Evolutionary conservation across 2,797 vertebrate species (phyloP), one percentile per base, ranked within the genome.

Genomic region (Pampus argenteus): DNA sequence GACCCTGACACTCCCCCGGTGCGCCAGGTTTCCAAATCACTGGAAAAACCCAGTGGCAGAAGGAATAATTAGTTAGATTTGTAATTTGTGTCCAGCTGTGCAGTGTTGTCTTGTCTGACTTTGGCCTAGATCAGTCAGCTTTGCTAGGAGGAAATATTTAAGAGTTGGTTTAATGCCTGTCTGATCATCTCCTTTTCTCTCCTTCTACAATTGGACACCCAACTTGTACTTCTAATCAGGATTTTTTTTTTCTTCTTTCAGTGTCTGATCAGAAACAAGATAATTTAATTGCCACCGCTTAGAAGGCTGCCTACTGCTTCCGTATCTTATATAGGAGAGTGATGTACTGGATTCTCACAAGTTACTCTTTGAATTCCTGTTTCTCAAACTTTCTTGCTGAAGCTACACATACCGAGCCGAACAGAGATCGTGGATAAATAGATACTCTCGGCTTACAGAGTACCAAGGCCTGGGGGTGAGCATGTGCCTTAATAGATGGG

Each of bases 401-500:
- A 85, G 82, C 75, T 50, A 65, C 66, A 78, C 44, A 76, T 63
- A 56, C 25, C 0, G 14, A 72, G 50, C n/a, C 6, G 5, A 76
- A 60, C 49, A 66, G 65, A 81, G 56, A 63, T 82, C 3, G 10
- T 29, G 66, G 81, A 84, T 78, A 71, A 84, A 74, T 58, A 78
- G 55, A 72, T 84, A 62, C 79, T 70, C 72, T 79, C 67, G 70
- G 49, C 23, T 72, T 52, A 55, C 52, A 67, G 62, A 65, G 65
- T 62, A 49, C 49, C 1, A 2, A 22, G 44, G 66, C 78, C 78
- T 0, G 18, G 47, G 71, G 79, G 55, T 60, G 72, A 73, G 47
- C 51, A 57, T 78, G 76, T 63, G 82, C 56, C 50, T 77, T 88
- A 74, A 81, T 85, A 88, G 75, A 88, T 81, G 75, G 71, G 55